Evolutionary conservation across 2,888 invertebrate species (phyloP).

Genomic region (Drosophila gaucha): DNA sequence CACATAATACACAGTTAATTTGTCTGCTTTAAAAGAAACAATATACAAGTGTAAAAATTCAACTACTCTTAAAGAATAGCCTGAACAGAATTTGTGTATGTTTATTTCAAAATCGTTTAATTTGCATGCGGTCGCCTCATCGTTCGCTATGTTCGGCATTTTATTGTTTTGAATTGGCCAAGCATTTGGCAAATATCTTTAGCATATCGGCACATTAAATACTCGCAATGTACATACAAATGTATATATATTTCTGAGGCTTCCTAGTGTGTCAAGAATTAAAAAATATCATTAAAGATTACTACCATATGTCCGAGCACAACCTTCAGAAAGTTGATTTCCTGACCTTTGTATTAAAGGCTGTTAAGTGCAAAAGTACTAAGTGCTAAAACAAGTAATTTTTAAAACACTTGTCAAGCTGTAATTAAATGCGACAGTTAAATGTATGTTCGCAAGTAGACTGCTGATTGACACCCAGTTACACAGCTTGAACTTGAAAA

Average conservation of each 20-base stretch:
- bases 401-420: conserved; percentile 20
- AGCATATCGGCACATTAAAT: conserved; percentile 11
- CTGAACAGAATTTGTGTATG: conserved; percentile 7
- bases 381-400: conserved; percentile 31
- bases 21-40: neutral
- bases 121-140: conserved; percentile 23
- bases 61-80: too few relatives aligned
- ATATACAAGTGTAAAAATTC: neutral
- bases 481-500: conserved; percentile 7
- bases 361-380: conserved; percentile 16
- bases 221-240: neutral
- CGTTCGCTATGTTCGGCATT: neutral
- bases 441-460: conserved; percentile 21
- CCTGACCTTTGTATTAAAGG: conserved; percentile 33
- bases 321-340: conserved; percentile 25
- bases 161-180: conserved; percentile 19
- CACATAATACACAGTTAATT: neutral
- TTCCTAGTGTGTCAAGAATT: conserved; percentile 12
- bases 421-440: conserved; percentile 28
- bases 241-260: conserved; percentile 1
- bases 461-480: conserved; percentile 25
- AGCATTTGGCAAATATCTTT: conserved; percentile 26
- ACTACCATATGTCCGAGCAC: neutral
- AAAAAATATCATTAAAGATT: conserved; percentile 16
- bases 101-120: conserved; percentile 23